Evolutionary conservation across 1,140 invertebrate genomes (phyloP), one percentile per base, ranked within the genome.

Genomic region (Akabosia matsudoensis): DNA sequence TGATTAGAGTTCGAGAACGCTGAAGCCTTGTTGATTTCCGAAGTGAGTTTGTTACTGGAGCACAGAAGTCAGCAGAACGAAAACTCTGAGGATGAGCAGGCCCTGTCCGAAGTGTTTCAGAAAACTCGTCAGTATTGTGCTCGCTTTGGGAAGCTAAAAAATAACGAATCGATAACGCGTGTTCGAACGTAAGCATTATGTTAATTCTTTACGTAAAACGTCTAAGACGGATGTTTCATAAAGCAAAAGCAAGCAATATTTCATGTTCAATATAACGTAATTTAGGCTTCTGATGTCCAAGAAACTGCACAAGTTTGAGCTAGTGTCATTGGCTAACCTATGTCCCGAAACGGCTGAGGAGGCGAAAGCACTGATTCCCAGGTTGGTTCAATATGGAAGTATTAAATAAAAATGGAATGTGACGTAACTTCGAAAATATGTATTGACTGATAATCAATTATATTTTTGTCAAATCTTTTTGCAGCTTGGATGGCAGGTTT

Each of bases 341-440:
- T 98, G 96, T 85, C 98, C 98, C 0, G 97, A 99, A 87, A 96
- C 94, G 26, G 92, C 96, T 0, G 97, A 99, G 84, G 97, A 99
- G 87, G 96, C 96, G 0, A 98, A 98, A 87, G 92, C 96, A 37
- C 85, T 99, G 1, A 97, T 99, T 84, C 97, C 97, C 70, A 97
- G 94, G 84, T 88, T 45, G 56, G 16, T 73, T 18, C 10, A 45
- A 28, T 45, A 45, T 73, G 34, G 26, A 18, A 70, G 18, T 33
- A 64, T 24, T 64, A 64, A 64, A 13, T 64, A 4, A 64, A 70
- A 33, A 34, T 33, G 4, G 67, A n/a, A n/a, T n/a, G n/a, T n/a
- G n/a, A n/a, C n/a, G n/a, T n/a, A n/a, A 14, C n/a, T 52, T 52
- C 45, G n/a, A 14, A 14, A 52, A 52, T 14, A 13, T 52, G n/a